Percentiles rank a stretch among this genome's conserved stretches.
Conservation (phyloP, 1,140 invertebrate genomes). For the Euwallacea similis region DNA sequence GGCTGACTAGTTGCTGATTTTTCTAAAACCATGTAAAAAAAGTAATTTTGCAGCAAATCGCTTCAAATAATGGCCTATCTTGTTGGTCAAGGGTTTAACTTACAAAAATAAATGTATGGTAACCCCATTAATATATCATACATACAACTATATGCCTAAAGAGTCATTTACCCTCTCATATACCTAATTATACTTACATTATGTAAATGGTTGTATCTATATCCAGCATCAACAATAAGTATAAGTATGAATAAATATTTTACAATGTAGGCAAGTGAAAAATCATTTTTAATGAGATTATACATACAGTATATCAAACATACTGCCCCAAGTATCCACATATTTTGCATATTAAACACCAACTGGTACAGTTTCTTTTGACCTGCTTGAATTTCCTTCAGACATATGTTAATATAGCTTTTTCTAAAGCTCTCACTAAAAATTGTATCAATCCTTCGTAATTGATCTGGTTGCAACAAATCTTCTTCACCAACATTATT, state of each 20-base stretch:
- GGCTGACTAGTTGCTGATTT: too few relatives aligned
- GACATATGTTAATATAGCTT: constrained; percentile 20
- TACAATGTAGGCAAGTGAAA: constrained; percentile 32
- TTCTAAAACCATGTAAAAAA: too few relatives aligned
- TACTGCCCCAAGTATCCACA: constrained; percentile 18
- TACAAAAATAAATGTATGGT: too few relatives aligned
- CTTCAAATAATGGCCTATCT: too few relatives aligned
- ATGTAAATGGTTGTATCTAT: constrained; percentile 29
- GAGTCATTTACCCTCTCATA: too few relatives aligned
- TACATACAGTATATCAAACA: constrained; percentile 23
- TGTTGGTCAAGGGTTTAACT: too few relatives aligned
- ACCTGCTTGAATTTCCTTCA: constrained; percentile 13
- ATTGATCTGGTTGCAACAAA: constrained; percentile 19
- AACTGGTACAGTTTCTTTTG: constrained; percentile 13
- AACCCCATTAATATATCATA: too few relatives aligned
- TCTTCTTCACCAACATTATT: constrained; percentile 28
- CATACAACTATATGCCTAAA: too few relatives aligned
- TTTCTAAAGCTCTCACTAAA: constrained; percentile 34
- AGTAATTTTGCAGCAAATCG: too few relatives aligned
- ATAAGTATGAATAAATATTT: constrained; percentile 33
- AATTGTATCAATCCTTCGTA: constrained; percentile 35
- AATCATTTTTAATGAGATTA: constrained; percentile 32
- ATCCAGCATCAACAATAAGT: constrained; percentile 36
- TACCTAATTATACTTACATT: constrained; percentile 22
- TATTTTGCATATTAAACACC: constrained; percentile 25